Percentiles rank a stretch among this genome's conserved stretches.
phyloP scores from a whole-genome alignment of 2,888 invertebrate genomes.

The Acanthosepion lycidas region DNA sequence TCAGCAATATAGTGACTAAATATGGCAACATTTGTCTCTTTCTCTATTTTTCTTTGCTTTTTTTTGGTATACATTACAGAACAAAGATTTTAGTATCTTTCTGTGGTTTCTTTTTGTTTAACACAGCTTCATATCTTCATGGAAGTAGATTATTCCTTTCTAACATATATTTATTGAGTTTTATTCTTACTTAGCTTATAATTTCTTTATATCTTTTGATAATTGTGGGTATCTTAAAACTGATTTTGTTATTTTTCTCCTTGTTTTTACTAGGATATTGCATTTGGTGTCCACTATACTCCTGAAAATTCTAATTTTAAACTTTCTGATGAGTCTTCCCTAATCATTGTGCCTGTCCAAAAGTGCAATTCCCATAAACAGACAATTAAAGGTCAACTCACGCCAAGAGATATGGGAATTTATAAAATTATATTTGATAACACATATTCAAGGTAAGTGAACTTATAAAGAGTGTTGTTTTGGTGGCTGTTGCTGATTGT shows the following conservation, averaged over 20 bases:
- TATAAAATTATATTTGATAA: conserved; percentile 73
- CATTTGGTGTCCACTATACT: conserved; percentile 55
- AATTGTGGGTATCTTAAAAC: background rate
- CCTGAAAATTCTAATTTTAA: conserved; percentile 52
- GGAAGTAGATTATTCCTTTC: no score
- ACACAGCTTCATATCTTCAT: no score
- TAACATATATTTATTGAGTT: background rate
- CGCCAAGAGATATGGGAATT: conserved; percentile 68
- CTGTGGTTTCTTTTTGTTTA: no score
- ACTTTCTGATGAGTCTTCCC: conserved; percentile 51
- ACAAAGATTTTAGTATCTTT: no score
- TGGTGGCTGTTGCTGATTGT: no score
- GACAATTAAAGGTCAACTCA: conserved; percentile 67
- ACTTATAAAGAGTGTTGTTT: background rate
- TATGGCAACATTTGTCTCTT: no score
- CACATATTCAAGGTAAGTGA: conserved; percentile 68
- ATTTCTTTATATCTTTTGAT: background rate
- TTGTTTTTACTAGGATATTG: conserved; percentile 57
- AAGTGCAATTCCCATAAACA: conserved; percentile 72
- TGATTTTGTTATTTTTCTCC: background rate
- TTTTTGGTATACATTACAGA: no score
- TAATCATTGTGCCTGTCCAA: conserved; percentile 65
- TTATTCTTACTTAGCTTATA: background rate
- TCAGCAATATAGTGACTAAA: no score
- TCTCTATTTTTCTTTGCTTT: no score